Percentiles rank a stretch among this genome's conserved stretches.
Evolutionary conservation across 1,140 invertebrate species (phyloP).

Genomic region (Octopus sinensis): DNA sequence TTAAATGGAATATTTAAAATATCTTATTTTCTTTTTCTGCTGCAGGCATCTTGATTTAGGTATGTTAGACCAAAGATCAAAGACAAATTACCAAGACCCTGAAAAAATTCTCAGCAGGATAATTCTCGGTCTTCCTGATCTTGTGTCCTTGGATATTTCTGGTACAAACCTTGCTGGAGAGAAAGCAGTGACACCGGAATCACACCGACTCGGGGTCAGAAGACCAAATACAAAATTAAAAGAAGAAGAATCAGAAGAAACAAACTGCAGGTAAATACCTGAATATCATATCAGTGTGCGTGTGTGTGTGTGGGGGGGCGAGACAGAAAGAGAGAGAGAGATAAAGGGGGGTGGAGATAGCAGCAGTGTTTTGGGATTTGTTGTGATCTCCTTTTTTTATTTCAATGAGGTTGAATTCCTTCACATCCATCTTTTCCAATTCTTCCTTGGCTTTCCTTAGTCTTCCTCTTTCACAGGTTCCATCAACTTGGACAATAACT

Average conservation of each 20-base stretch:
- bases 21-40: constrained; percentile 23
- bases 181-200: constrained; percentile 53
- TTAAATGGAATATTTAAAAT: background rate
- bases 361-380: too few species aligned
- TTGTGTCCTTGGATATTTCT: constrained; percentile 84
- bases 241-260: background rate
- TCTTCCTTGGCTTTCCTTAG: too few species aligned
- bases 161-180: constrained; percentile 83
- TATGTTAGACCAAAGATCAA: constrained; percentile 61
- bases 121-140: constrained; percentile 69
- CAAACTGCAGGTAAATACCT: background rate
- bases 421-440: too few species aligned
- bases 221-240: background rate
- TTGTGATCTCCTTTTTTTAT: too few species aligned
- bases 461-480: too few species aligned
- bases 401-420: too few species aligned
- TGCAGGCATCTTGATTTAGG: constrained; percentile 81
- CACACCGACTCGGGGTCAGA: constrained; percentile 25
- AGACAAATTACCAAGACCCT: constrained; percentile 56
- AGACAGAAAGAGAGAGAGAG: background rate
- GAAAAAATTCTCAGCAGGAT: constrained; percentile 69
- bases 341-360: too few species aligned
- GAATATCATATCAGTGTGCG: too few species aligned
- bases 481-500: too few species aligned
- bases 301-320: background rate